phyloP scores from a whole-genome alignment of 2,797 vertebrate genomes.

The Merluccius polli region DNA sequence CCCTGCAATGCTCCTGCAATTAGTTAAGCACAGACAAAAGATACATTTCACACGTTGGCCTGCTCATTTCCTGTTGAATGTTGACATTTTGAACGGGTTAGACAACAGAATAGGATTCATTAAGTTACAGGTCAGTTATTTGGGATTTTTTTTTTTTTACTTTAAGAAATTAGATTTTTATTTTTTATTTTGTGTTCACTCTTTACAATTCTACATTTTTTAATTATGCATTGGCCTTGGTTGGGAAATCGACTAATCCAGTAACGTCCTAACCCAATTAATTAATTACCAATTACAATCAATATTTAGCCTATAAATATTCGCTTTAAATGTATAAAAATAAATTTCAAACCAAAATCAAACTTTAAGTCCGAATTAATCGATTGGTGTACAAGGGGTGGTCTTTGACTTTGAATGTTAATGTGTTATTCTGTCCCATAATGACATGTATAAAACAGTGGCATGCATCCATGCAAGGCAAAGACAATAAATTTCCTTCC shows the following conservation, averaged over 20 bases:
- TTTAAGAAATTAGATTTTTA: not conserved
- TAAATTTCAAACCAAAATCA: not conserved
- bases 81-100: not conserved
- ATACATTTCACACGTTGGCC: no score
- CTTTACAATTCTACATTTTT: not conserved
- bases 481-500: not conserved
- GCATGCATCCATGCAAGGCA: slow-evolving; percentile 15
- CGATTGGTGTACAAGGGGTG: not conserved
- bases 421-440: not conserved
- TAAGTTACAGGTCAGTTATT: not conserved
- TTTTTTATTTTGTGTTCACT: not conserved
- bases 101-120: not conserved
- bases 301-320: not conserved
- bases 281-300: not conserved
- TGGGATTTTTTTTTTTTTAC: not conserved
- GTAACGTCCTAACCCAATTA: not conserved
- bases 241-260: not conserved
- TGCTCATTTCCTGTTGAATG: not conserved
- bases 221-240: not conserved
- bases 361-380: not conserved
- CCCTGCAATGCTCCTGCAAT: not conserved
- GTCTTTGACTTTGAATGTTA: not conserved
- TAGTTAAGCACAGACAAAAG: not conserved
- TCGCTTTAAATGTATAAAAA: not conserved
- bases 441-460: slow-evolving; percentile 16